Base-by-base conservation (phyloP, 2,888 invertebrate genomes). In the Athalia circularis region DNA sequence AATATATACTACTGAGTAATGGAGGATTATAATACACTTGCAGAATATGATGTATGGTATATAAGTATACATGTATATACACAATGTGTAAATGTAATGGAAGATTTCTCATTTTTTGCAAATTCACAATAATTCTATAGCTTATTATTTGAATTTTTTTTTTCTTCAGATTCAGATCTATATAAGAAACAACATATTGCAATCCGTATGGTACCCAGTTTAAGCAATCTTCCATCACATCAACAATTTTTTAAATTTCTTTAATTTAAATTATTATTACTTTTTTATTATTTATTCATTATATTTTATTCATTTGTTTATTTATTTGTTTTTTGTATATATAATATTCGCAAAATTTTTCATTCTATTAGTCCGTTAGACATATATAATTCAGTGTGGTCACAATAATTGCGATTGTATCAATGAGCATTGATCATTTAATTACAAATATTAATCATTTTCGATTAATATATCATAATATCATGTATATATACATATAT, bases 41-140 rank as follows among this genome's bases (percentile, higher is more conserved):
- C 78, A 75, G 81, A 80, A 65, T 78, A 68, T 79, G 79, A 79
- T 79, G 78, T 77, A 81, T 77, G 76, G 79, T 81, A 80, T 82
- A 83, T 76, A 86, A 86, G 84, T 87, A 85, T 86, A 86, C 87
- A 87, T 85, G 84, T 88, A 88, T 88, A 85, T 88, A 88, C 87
- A 88, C 72, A 79, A 82, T 85, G 85, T 86, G 82, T 86, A 85
- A 84, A 85, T 83, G 81, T 83, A 84, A 85, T 81, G 85, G 83
- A 84, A 85, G 85, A 83, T 83, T 84, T 81, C 80, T 81, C 81
- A 80, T 75, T 79, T 72, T 13, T n/a, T n/a, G 48, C 13, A 62
- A 15, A 29, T 50, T 62, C 47, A 11, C 13, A 47, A 72, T 72
- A 13, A 52, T 68, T 15, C 50, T 59, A 11, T 43, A 47, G 11